Percentiles rank a stretch among this genome's conserved stretches.
Conservation (phyloP, 35 echinoderm and acorn worm genomes). For the Ophiothrix spiculata region DNA sequence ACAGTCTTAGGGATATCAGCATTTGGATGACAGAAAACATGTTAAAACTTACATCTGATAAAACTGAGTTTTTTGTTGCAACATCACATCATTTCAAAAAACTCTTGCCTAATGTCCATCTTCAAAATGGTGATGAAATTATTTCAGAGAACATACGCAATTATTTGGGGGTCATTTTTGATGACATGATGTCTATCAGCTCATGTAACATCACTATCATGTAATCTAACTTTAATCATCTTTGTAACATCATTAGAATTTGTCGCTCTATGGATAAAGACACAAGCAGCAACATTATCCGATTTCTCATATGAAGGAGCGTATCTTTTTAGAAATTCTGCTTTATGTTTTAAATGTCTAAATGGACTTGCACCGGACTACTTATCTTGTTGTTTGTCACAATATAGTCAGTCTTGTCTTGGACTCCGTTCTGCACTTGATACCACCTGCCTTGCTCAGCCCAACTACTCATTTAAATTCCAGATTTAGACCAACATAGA, state of each 20-base stretch:
- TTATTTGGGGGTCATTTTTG: background rate
- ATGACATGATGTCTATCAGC: background rate
- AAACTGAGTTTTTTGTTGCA: constrained; percentile 26
- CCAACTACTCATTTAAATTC: too few species aligned
- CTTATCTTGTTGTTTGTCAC: too few species aligned
- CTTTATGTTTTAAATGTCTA: too few species aligned
- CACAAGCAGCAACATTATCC: background rate
- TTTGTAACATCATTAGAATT: background rate
- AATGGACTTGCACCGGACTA: too few species aligned
- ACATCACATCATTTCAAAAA: constrained; percentile 10
- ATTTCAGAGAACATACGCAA: background rate
- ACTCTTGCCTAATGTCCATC: background rate
- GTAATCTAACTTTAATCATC: background rate
- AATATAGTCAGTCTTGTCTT: too few species aligned
- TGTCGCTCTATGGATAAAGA: background rate
- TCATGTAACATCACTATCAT: background rate
- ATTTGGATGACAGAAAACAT: constrained; percentile 17
- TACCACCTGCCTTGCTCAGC: too few species aligned
- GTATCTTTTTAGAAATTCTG: too few species aligned
- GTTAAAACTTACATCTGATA: constrained; percentile 8
- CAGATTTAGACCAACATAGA: too few species aligned
- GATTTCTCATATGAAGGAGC: too few species aligned
- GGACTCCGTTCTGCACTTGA: too few species aligned
- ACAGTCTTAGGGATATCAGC: constrained; percentile 21
- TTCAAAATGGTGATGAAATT: constrained; percentile 2